Percentiles rank a stretch among this genome's conserved stretches.
These are phyloP conservation scores for Quiscalus mexicanus DNA, from an alignment of 2,113 vertebrate genomes.

Conservation along the genomic window DNA sequence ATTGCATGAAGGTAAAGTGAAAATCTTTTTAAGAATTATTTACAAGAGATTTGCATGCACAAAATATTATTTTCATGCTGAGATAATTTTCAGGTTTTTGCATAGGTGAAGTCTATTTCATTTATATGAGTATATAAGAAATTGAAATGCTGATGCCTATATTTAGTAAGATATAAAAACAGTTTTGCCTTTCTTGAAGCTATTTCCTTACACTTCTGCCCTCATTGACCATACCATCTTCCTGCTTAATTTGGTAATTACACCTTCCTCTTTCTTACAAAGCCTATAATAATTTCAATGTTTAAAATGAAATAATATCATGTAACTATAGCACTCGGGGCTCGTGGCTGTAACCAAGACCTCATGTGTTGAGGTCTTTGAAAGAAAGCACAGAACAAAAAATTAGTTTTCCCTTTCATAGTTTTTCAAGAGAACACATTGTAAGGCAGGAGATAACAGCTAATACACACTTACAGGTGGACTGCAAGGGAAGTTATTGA, in stretches of 20 bases:
- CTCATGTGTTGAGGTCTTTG: background rate
- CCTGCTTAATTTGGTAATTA: background rate
- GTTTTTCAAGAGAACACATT: background rate
- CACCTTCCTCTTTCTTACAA: background rate
- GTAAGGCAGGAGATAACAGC: background rate
- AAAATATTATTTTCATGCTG: background rate
- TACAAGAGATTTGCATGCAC: background rate
- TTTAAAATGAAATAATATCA: background rate
- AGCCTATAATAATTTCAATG: background rate
- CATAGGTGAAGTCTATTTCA: background rate
- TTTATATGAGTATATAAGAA: background rate
- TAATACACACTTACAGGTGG: background rate
- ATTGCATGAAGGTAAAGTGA: background rate
- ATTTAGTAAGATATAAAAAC: background rate
- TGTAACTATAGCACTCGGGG: background rate
- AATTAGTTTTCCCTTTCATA: conserved; percentile 14
- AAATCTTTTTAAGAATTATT: background rate
- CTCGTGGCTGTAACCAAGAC: background rate
- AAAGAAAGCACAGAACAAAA: background rate
- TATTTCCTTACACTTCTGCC: background rate
- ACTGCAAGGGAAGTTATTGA: background rate
- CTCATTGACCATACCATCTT: background rate
- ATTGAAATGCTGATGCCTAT: background rate
- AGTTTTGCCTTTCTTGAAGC: background rate
- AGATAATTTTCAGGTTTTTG: background rate